These are phyloP conservation scores for Paramormyrops kingsleyae DNA, from an alignment of 2,113 vertebrate genomes.

Conservation along the genomic window DNA sequence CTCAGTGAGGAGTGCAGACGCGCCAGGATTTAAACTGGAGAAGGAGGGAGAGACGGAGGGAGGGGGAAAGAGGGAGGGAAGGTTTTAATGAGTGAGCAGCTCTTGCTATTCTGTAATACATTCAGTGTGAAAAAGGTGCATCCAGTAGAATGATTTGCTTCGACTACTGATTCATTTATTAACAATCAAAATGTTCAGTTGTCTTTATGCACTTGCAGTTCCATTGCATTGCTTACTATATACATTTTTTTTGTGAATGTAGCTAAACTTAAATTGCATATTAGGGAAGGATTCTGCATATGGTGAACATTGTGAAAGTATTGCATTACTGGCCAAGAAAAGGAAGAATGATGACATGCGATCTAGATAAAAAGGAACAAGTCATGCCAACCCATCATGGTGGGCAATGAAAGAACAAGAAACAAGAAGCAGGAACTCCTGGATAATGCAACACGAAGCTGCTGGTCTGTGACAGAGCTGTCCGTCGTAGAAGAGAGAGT, in stretches of 20 bases:
- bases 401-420: not conserved
- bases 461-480: not conserved
- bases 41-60: not conserved
- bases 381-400: not conserved
- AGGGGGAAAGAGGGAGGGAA: not conserved
- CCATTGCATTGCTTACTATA: not conserved
- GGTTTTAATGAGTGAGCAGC: not conserved
- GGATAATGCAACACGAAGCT: not conserved
- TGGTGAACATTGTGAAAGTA: not conserved
- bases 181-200: not conserved
- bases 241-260: not conserved
- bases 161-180: not conserved
- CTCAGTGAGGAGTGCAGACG: not conserved
- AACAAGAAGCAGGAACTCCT: not conserved
- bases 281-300: not conserved
- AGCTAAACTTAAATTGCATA: not conserved
- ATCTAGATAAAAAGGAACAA: not conserved
- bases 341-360: not conserved
- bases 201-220: not conserved
- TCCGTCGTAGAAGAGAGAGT: not conserved
- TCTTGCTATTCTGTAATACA: not conserved
- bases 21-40: conserved; percentile 13
- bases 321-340: not conserved
- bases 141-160: not conserved
- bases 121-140: not conserved